Conservation (phyloP, 2,888 invertebrate species). For the Mythimna albipuncta region DNA sequence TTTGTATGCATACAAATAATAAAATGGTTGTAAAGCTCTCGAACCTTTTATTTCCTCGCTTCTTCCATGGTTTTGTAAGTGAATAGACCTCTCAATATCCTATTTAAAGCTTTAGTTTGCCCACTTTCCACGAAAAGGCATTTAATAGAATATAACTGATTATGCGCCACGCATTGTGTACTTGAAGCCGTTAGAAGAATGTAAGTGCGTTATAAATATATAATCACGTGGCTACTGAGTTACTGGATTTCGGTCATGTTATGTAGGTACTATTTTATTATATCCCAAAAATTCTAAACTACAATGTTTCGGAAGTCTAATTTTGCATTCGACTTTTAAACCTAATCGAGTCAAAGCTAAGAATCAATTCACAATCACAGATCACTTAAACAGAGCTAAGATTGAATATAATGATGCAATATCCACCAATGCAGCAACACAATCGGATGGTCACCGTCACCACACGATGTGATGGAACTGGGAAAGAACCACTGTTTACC, state of each 20-base stretch:
- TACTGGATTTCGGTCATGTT: not conserved
- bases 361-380: not conserved
- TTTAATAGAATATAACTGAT: constrained; percentile 51
- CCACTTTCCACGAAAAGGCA: constrained; percentile 74
- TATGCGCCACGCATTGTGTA: constrained; percentile 13
- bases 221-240: not conserved
- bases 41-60: constrained; percentile 83
- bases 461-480: constrained; percentile 74
- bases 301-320: not conserved
- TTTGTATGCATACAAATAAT: constrained; percentile 82
- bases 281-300: not conserved
- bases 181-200: constrained; percentile 40
- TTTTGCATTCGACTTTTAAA: not conserved
- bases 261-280: not conserved
- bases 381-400: not conserved
- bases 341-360: not conserved
- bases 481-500: constrained; percentile 87
- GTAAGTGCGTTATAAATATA: constrained; percentile 25
- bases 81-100: constrained; percentile 78
- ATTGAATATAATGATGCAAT: constrained; percentile 11
- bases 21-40: constrained; percentile 81
- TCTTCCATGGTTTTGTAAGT: constrained; percentile 75
- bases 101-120: constrained; percentile 77
- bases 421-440: constrained; percentile 42
- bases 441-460: constrained; percentile 66